phyloP scores from a whole-genome alignment of 2,888 invertebrate species.

The Pogonocherus hispidulus region DNA sequence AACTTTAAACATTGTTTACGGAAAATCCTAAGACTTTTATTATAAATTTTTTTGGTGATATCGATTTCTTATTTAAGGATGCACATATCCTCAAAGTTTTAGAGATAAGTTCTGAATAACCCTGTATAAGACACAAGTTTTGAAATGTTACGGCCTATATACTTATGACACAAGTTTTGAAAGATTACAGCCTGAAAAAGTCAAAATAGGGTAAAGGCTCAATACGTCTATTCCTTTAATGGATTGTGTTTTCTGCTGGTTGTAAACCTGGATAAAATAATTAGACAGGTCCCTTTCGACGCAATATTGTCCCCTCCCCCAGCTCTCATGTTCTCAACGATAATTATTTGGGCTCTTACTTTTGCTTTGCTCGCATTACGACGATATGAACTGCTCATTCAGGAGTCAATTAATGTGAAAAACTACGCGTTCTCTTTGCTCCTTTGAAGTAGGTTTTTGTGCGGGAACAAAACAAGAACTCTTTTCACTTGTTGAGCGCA shows the following conservation, averaged over 20 bases:
- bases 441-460: constrained; percentile 11
- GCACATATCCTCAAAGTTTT: no score
- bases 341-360: constrained; percentile 23
- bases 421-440: not conserved
- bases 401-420: constrained; percentile 26
- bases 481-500: constrained; percentile 26
- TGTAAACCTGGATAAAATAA: constrained; percentile 29
- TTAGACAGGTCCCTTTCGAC: constrained; percentile 26
- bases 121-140: no score
- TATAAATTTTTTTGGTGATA: no score
- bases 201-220: no score
- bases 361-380: constrained; percentile 12
- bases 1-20: no score
- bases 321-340: constrained; percentile 9
- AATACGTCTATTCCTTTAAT: constrained; percentile 27
- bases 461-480: constrained; percentile 16
- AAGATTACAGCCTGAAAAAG: no score
- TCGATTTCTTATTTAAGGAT: no score
- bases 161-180: no score
- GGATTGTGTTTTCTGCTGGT: constrained; percentile 29
- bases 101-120: no score
- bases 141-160: no score
- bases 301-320: constrained; percentile 6
- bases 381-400: not conserved
- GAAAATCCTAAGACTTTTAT: no score